Evolutionary conservation across 2,888 invertebrate species (phyloP).

Genomic region (Ditula angustiorana): DNA sequence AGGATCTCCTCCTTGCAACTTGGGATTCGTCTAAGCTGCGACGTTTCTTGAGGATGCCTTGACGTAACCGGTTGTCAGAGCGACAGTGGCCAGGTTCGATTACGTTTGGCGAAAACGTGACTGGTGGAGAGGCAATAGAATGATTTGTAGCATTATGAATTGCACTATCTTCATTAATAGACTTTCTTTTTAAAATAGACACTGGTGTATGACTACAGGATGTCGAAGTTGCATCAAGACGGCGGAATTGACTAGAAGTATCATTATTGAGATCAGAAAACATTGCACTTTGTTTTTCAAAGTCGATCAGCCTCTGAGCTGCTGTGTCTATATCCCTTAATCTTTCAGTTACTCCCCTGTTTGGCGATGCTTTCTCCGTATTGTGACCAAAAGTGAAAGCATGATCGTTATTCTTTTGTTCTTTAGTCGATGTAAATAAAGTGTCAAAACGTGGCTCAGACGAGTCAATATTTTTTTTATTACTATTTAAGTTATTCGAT

Average conservation of each 20-base stretch:
- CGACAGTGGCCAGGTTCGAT: conserved; percentile 87
- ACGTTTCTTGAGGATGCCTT: conserved; percentile 93
- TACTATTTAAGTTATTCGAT: conserved; percentile 83
- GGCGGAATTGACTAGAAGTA: conserved; percentile 82
- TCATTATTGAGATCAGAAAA: conserved; percentile 84
- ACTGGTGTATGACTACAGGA: conserved; percentile 81
- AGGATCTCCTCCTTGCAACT: conserved; percentile 88
- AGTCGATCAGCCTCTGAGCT: conserved; percentile 83
- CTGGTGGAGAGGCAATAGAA: conserved; percentile 87
- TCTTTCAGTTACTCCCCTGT: conserved; percentile 78
- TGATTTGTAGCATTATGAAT: conserved; percentile 81
- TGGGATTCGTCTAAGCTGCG: conserved; percentile 93
- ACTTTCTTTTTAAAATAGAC: conserved; percentile 90
- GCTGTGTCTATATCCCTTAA: conserved; percentile 82
- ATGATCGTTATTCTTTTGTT: conserved; percentile 69
- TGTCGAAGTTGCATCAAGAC: conserved; percentile 71
- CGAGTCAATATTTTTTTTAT: conserved; percentile 75
- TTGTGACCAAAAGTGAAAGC: conserved; percentile 69
- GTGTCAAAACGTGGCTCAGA: conserved; percentile 68
- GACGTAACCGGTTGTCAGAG: conserved; percentile 85
- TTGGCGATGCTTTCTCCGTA: conserved; percentile 62
- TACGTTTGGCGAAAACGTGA: conserved; percentile 92
- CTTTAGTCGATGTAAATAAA: conserved; percentile 67
- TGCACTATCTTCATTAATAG: conserved; percentile 81
- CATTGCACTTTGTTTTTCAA: conserved; percentile 84